Conservation (phyloP, 1,140 invertebrate species). For the Mizuhopecten yessoensis region DNA sequence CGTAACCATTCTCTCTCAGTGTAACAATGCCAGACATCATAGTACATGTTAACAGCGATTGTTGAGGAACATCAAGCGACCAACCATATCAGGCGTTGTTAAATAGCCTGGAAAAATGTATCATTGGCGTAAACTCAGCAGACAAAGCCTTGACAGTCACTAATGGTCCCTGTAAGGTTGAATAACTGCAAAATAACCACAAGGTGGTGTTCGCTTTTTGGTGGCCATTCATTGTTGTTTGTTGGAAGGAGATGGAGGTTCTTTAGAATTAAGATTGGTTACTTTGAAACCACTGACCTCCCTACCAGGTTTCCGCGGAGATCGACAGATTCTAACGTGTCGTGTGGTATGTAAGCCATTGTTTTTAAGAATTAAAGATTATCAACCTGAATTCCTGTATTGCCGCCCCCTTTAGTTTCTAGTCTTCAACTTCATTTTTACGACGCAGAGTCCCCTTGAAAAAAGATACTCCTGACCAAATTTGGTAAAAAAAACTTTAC, state of each 20-base stretch:
- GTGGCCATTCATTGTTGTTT: not conserved
- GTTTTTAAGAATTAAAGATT: too few relatives aligned
- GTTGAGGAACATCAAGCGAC: not conserved
- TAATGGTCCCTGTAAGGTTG: not conserved
- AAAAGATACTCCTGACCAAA: too few relatives aligned
- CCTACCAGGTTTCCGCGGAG: not conserved
- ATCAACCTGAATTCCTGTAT: too few relatives aligned
- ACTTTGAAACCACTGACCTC: conserved; percentile 18
- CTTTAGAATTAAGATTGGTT: conserved; percentile 26
- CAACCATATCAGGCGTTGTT: conserved; percentile 26
- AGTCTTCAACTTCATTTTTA: too few relatives aligned
- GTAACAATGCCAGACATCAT: not conserved
- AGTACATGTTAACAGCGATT: not conserved
- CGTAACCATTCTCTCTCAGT: not conserved
- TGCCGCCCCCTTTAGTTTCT: too few relatives aligned
- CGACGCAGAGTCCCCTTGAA: too few relatives aligned
- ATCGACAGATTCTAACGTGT: too few relatives aligned
- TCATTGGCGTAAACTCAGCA: not conserved
- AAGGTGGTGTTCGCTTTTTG: not conserved
- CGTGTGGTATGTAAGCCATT: too few relatives aligned
- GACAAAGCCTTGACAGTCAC: not conserved
- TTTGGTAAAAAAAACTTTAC: too few relatives aligned
- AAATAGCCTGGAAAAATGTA: conserved; percentile 20
- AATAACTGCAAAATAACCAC: not conserved
- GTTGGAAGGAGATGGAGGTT: not conserved